phyloP scores from a whole-genome alignment of 2,797 vertebrate species.

The Acrocephalus scirpaceus region DNA sequence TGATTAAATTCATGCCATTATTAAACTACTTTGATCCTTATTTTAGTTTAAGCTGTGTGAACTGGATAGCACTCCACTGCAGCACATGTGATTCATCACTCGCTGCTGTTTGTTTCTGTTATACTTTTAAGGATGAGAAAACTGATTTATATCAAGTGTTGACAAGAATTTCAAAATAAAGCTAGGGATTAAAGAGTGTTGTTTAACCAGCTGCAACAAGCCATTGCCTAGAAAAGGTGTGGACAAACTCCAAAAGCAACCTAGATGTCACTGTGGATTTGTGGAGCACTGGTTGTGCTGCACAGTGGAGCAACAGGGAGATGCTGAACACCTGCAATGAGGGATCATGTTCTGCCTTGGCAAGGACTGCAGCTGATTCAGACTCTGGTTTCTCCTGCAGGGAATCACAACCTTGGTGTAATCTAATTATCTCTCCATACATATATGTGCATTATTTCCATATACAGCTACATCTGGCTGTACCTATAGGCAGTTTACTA shows the following conservation, averaged over 20 bases:
- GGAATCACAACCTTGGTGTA: conserved; percentile 13
- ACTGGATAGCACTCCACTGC: background rate
- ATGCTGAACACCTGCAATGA: conserved; percentile 1
- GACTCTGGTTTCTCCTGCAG: background rate
- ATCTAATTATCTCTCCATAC: conserved; percentile 15
- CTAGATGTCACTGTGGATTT: background rate
- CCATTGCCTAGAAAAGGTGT: conserved; percentile 10
- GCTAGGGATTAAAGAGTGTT: conserved; percentile 11
- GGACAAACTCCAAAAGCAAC: conserved; percentile 36
- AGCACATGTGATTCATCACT: background rate
- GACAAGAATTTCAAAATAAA: conserved; percentile 28
- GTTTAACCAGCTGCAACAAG: conserved; percentile 31
- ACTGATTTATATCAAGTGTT: background rate
- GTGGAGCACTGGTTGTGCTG: background rate
- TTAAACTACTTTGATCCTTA: background rate
- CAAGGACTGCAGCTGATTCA: background rate
- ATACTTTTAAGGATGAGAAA: conserved; percentile 1
- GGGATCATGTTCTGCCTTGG: conserved; percentile 6
- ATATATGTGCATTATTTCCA: background rate
- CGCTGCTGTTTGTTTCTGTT: background rate
- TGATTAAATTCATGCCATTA: background rate
- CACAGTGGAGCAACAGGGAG: background rate
- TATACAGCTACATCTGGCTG: background rate
- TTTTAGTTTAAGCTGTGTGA: background rate
- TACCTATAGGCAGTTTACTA: background rate